These are phyloP conservation scores for Catagonus wagneri DNA, from an alignment of 2,113 vertebrate genomes.

Conservation along the genomic window DNA sequence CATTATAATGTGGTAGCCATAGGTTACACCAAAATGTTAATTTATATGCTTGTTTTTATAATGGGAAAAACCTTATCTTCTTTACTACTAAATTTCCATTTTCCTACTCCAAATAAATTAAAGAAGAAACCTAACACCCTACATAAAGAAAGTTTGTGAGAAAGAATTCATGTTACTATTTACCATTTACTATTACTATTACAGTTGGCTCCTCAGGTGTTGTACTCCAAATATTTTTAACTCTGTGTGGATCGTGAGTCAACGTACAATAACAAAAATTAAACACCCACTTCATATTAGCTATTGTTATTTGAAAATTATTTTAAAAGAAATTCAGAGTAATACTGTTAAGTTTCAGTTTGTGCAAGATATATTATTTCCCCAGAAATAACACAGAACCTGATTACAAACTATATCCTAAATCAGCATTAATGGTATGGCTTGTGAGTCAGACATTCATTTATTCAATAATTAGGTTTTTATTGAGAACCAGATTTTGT, in stretches of 20 bases:
- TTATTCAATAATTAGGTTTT: conserved; percentile 31
- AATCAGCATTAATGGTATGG: not conserved
- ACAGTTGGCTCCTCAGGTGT: not conserved
- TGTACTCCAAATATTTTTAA: not conserved
- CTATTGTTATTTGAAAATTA: not conserved
- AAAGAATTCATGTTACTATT: not conserved
- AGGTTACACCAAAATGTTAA: conserved; percentile 28
- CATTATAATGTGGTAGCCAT: not conserved
- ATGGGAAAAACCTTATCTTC: not conserved
- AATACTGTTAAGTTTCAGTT: not conserved
- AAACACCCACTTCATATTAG: not conserved
- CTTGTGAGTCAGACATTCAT: conserved; percentile 18
- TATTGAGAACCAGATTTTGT: not conserved
- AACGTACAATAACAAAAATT: not conserved
- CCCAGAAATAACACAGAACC: not conserved
- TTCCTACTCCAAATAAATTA: conserved; percentile 1
- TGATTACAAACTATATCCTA: not conserved
- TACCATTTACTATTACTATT: not conserved
- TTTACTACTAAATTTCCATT: conserved; percentile 27
- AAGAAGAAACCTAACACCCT: not conserved
- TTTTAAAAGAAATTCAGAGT: not conserved
- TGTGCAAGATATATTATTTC: not conserved
- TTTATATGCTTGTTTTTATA: conserved; percentile 41
- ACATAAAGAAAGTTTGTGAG: not conserved
- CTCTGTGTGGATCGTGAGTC: not conserved